Evolutionary conservation across 2,113 vertebrate genomes (phyloP).

Genomic region (Thomomys bottae): DNA sequence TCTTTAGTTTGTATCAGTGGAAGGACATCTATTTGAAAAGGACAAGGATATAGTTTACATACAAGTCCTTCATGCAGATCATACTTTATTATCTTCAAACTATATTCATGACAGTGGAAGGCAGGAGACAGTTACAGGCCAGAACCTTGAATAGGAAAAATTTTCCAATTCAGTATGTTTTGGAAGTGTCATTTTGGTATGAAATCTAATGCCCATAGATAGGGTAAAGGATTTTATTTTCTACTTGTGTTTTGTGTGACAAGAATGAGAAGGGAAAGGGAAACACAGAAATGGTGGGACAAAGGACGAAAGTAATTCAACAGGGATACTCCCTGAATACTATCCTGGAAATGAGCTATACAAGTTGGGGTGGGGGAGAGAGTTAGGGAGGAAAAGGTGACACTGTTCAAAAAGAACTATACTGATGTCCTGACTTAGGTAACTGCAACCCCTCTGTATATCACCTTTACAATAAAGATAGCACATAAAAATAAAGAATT

Average conservation of each 20-base stretch:
- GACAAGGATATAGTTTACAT: neutral
- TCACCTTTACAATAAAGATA: no score
- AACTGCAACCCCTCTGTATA: no score
- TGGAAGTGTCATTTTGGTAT: neutral
- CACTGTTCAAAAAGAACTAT: no score
- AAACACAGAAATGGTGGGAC: no score
- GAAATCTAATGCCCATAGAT: neutral
- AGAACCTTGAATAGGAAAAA: neutral
- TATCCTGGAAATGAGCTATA: no score
- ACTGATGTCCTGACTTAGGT: no score
- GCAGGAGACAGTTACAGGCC: neutral
- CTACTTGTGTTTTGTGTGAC: neutral
- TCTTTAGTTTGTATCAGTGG: slow-evolving; percentile 93
- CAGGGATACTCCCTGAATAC: no score
- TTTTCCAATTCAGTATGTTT: neutral
- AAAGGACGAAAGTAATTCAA: no score
- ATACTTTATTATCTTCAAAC: neutral
- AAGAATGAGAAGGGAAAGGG: neutral
- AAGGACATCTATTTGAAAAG: slow-evolving; percentile 87
- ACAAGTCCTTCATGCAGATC: rapidly evolving
- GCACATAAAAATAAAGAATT: no score
- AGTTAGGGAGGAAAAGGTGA: no score
- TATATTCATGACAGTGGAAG: neutral
- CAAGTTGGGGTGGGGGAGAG: no score
- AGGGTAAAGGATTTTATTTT: neutral